phyloP scores from a whole-genome alignment of 2,113 vertebrate genomes.

The Petrocephalus zakoni region DNA sequence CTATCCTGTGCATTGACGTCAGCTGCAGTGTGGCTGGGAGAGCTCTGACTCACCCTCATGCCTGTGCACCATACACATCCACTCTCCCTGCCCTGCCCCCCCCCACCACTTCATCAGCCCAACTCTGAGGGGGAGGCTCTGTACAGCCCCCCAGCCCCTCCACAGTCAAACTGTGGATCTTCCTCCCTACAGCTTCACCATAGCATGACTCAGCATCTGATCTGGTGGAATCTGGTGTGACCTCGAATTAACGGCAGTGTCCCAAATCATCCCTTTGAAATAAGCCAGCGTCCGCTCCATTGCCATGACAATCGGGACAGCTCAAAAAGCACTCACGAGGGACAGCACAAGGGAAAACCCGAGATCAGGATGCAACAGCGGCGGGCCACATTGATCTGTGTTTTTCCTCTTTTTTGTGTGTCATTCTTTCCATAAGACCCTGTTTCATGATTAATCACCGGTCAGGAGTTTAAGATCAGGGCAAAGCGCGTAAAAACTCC shows the following conservation, averaged over 20 bases:
- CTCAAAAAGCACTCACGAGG: neutral
- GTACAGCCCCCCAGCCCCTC: slow-evolving; percentile 14
- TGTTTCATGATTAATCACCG: neutral
- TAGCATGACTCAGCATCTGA: neutral
- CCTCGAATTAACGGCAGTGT: neutral
- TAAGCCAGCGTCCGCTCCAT: neutral
- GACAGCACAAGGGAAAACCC: neutral
- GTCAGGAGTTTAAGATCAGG: neutral
- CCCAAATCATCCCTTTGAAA: neutral
- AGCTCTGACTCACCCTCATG: slow-evolving; percentile 64
- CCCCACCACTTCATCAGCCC: slow-evolving; percentile 30
- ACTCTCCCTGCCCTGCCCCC: slow-evolving; percentile 32
- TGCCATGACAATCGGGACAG: neutral
- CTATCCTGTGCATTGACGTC: slow-evolving; percentile 56
- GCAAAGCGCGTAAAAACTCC: neutral
- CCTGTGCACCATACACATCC: slow-evolving; percentile 45
- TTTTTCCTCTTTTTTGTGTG: neutral
- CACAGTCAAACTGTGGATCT: neutral
- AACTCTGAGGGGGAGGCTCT: slow-evolving; percentile 13
- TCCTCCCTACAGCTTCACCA: neutral
- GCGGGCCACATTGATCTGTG: neutral
- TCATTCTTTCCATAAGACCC: slow-evolving; percentile 7
- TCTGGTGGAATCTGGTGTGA: neutral
- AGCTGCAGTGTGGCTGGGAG: slow-evolving; percentile 47
- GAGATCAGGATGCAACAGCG: neutral